Conservation (phyloP, 2,797 vertebrate genomes). For the Semotilus atromaculatus region DNA sequence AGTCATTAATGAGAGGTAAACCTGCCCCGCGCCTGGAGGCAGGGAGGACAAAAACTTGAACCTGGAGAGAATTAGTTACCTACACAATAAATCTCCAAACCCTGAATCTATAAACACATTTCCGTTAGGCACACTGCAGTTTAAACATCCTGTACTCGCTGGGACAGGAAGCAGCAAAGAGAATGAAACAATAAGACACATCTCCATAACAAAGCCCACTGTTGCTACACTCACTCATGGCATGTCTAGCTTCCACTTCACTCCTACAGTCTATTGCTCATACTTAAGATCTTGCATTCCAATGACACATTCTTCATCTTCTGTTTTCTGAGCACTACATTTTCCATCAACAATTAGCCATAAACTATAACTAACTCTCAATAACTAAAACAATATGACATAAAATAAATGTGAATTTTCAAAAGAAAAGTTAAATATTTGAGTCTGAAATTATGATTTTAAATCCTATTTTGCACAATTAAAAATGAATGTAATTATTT, state of each 20-base stretch:
- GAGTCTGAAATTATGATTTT: too few relatives aligned
- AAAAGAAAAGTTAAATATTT: too few relatives aligned
- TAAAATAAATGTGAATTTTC: too few relatives aligned
- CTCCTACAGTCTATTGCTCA: constrained; percentile 8
- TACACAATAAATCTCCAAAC: background rate
- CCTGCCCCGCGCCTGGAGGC: constrained; percentile 6
- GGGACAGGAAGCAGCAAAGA: constrained; percentile 38
- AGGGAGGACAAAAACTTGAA: constrained; percentile 9
- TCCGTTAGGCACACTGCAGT: background rate
- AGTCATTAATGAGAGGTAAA: constrained; percentile 10
- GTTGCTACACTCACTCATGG: constrained; percentile 27
- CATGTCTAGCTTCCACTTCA: constrained; percentile 25
- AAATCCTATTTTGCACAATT: too few relatives aligned
- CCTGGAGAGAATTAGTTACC: constrained; percentile 3
- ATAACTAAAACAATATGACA: background rate
- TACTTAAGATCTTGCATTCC: constrained; percentile 16
- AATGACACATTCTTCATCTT: background rate
- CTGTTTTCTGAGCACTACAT: background rate
- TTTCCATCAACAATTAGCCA: background rate
- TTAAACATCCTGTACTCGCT: constrained; percentile 45
- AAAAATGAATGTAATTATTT: too few relatives aligned
- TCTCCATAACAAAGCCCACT: constrained; percentile 50
- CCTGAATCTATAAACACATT: constrained; percentile 7
- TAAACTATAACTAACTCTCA: background rate
- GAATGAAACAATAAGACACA: constrained; percentile 45